A percentile compares a stretch with the other conserved stretches of the same genome.
phyloP scores from a whole-genome alignment of 2,888 invertebrate species.

The Timandra comae region DNA sequence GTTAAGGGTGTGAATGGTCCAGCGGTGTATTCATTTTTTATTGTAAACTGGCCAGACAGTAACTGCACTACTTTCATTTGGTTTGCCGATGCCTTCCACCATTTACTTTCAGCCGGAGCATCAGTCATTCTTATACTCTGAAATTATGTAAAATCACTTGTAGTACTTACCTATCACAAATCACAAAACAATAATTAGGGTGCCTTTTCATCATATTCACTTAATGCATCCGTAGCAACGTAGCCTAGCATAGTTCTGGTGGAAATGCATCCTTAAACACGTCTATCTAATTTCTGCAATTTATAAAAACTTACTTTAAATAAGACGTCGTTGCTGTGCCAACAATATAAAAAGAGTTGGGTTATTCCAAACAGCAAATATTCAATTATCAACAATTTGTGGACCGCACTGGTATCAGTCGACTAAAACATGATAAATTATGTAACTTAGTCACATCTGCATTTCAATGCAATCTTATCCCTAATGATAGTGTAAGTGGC shows the following conservation, averaged over 20 bases:
- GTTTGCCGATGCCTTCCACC: constrained; percentile 40
- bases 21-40: constrained; percentile 47
- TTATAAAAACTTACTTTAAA: constrained; percentile 37
- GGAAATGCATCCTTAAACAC: too few species aligned
- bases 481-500: too few species aligned
- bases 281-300: too few species aligned
- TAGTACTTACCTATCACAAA: too few species aligned
- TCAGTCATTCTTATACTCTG: constrained; percentile 42
- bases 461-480: too few species aligned
- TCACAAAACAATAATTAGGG: too few species aligned
- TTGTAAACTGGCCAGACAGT: constrained; percentile 47
- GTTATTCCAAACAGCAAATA: constrained; percentile 58
- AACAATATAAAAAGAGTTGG: constrained; percentile 59
- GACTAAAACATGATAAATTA: too few species aligned
- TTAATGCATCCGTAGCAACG: too few species aligned
- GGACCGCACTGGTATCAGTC: constrained; percentile 44
- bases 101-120: constrained; percentile 57
- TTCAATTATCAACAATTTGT: constrained; percentile 53
- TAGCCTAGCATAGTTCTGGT: too few species aligned
- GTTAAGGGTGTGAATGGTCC: constrained; percentile 60
- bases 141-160: constrained; percentile 6
- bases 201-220: too few species aligned
- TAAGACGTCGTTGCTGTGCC: constrained; percentile 60
- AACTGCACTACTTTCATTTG: too few species aligned
- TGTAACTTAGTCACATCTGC: too few species aligned